Conservation (phyloP, 2,113 vertebrate species). For the Nesogale talazaci region DNA sequence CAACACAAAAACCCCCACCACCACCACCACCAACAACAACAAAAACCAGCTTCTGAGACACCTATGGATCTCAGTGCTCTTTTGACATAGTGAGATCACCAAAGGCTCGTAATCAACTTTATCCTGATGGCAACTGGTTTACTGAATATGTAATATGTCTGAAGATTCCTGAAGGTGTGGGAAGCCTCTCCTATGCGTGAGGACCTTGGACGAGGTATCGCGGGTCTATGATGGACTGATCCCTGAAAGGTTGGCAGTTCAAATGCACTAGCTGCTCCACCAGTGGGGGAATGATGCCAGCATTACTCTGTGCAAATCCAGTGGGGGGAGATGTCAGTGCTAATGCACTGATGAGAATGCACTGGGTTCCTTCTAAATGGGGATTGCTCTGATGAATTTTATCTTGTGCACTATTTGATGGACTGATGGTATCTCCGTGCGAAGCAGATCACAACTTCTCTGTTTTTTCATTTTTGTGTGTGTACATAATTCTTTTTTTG, state of each 20-base stretch:
- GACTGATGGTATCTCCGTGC: neutral
- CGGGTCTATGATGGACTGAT: too few species aligned
- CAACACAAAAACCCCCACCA: too few species aligned
- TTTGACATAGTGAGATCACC: neutral
- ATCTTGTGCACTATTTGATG: too few species aligned
- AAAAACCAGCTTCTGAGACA: neutral
- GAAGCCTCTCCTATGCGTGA: neutral
- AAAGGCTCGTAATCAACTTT: neutral
- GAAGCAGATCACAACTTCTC: neutral
- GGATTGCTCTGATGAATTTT: accelerated
- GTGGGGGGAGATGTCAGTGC: neutral
- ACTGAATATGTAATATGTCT: neutral
- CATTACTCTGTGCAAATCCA: too few species aligned
- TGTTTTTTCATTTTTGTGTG: neutral
- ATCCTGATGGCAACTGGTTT: neutral
- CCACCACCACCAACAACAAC: neutral
- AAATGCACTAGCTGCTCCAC: too few species aligned
- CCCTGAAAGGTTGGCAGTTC: too few species aligned
- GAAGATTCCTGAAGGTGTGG: neutral
- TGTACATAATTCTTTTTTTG: neutral
- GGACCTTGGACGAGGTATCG: neutral
- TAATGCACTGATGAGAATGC: neutral
- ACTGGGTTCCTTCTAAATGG: accelerated
- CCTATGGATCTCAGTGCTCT: neutral
- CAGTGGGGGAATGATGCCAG: too few species aligned